Conservation (phyloP, 1,140 invertebrate genomes). For the Wiebesia pumilae region DNA sequence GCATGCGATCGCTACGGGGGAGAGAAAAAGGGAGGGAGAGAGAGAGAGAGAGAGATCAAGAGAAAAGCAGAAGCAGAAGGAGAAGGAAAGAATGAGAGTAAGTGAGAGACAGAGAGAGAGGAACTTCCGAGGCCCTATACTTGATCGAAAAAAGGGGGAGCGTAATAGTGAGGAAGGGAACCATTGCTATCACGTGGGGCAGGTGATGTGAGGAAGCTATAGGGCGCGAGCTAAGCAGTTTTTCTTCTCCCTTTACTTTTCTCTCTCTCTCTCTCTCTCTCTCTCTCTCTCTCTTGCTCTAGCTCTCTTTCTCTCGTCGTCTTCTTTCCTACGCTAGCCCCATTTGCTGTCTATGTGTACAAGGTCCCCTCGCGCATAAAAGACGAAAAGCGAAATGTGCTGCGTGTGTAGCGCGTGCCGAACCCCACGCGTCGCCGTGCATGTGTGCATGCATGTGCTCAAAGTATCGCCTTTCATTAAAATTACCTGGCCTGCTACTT, state of each 20-base stretch:
- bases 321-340: background rate
- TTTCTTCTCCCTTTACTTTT: conserved; percentile 40
- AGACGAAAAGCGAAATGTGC: conserved; percentile 9
- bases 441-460: background rate
- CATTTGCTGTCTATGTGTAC: background rate
- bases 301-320: background rate
- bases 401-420: conserved; percentile 27
- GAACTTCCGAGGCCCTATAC: conserved; percentile 11
- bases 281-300: background rate
- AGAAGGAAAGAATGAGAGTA: conserved; percentile 29
- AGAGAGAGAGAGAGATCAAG: background rate
- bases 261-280: conserved; percentile 3
- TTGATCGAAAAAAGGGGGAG: conserved; percentile 49
- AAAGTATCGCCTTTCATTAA: conserved; percentile 21
- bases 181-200: conserved; percentile 58
- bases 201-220: conserved; percentile 64
- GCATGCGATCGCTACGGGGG: conserved; percentile 24
- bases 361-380: conserved; percentile 1
- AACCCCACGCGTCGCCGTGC: background rate
- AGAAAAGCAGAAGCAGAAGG: conserved; percentile 1
- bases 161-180: conserved; percentile 55
- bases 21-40: conserved; percentile 3
- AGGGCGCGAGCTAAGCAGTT: conserved; percentile 57
- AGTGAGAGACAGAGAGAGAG: conserved; percentile 23
- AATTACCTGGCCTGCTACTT: conserved; percentile 16